Base-by-base conservation (phyloP, 2,888 invertebrate species). In the Sphaerophoria rueppellii region DNA sequence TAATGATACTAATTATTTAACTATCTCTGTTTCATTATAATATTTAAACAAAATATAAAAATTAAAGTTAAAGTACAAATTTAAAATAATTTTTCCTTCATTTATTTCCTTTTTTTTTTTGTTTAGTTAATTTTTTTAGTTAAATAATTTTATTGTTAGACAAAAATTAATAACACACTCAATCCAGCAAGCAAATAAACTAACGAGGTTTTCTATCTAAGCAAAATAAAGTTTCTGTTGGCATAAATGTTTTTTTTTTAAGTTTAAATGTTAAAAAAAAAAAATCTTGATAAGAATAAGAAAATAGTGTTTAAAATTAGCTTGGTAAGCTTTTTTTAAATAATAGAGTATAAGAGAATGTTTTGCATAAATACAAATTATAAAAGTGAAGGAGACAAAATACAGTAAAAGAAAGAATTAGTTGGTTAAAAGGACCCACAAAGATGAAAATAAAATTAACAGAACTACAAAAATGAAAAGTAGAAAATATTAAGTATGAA, bases 51-150 rank as follows among this genome's bases (percentile, higher is more conserved):
- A 72, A 76, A 76, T 61, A 63, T 69, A 57, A 69, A 76, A 80
- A 72, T 71, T 79, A 74, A 79, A 82, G 75, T 83, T 72, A 85
- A 81, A 86, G 86, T 86, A 86, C 86, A 86, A 86, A 86, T 86
- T 55, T 86, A 86, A 82, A 86, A 82, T 67, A 86, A 86, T 86
- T 86, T 65, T 63, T 70, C 71, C 24, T 24, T 63, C 57, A 37
- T 74, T 48, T 40, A 14, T 61, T 43, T 73, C 1, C 32, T 48
- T 65, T 58, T 34, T 54, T 60, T 46, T 72, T 72, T 12, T 24
- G 48, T 83, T 85, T 85, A 85, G 85, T 85, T 85, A 85, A 85
- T 79, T 82, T 81, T 67, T 85, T 86, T 86, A 86, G 86, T 86
- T 86, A 16, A 86, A 82, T 82, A 74, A 40, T 52, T 60, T 82